Base-by-base conservation (phyloP, 2,113 vertebrate species). In the Emberiza fucata region DNA sequence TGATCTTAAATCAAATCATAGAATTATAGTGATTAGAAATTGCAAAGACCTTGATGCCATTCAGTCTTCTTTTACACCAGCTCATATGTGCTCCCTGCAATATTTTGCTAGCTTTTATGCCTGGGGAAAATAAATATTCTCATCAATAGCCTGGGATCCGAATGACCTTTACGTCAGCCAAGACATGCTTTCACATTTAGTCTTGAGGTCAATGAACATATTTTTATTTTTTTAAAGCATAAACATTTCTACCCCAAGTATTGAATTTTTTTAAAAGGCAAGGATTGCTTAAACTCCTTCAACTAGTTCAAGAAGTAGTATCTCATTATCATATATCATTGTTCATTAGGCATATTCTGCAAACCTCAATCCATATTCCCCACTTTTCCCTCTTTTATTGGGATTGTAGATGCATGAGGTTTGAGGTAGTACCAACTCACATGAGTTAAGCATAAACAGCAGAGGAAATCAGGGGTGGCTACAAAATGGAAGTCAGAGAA, bases 1-100 rank as follows among this genome's bases (percentile, higher is more conserved):
- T 0, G 1, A n/a, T 70, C 86, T 92, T 66, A 80, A 94, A 96
- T 66, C 50, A 72, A 95, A 94, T 95, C 27, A 90, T 7, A 82
- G 63, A 80, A 91, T 93, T 87, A 91, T 44, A 91, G 71, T 73
- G 75, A 91, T 95, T 96, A 94, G 50, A 64, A 89, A 93, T 21
- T 80, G 18, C 54, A 65, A 85, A 85, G 75, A 56, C 40, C 24
- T 89, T 79, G 22, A 72, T 68, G 78, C 42, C 24, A 54, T 60
- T 45, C 64, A 35, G 20, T 39, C n/a, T 50, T 94, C 60, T 68
- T 81, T 89, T 53, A 69, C 37, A 92, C 9, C 20, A 65, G 25
- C 39, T 82, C 25, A 63, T 29, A 91, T 76, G n/a, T 47, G 25
- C 50, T 91, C 22, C 39, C 33, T 77, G 28, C 21, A 92, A 54